Evolutionary conservation across 2,888 invertebrate species (phyloP).

Genomic region (Piscicola geometra): DNA sequence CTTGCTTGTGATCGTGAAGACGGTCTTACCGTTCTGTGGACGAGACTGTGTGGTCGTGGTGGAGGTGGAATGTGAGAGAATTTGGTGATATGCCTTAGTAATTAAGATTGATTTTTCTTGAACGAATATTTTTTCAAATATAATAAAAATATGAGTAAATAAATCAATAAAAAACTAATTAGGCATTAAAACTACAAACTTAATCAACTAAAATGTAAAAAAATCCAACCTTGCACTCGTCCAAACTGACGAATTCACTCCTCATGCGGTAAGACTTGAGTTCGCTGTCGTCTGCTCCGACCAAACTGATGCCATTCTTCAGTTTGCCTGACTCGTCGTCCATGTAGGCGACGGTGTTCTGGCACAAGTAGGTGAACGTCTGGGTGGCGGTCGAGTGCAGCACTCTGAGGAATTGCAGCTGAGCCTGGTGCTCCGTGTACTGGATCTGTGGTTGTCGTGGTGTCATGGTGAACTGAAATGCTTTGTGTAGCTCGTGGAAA

Average conservation of each 20-base stretch:
- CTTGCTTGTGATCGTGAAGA: constrained; percentile 70
- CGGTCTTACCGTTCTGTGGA: constrained; percentile 61
- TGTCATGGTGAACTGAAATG: too few species aligned
- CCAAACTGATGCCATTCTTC: constrained; percentile 63
- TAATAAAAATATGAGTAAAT: too few species aligned
- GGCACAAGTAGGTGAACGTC: constrained; percentile 80
- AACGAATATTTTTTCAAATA: too few species aligned
- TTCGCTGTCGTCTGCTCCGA: constrained; percentile 73
- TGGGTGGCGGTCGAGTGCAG: constrained; percentile 72
- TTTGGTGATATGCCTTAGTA: too few species aligned
- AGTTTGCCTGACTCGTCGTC: constrained; percentile 48
- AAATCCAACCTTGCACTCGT: constrained; percentile 32
- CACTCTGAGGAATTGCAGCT: constrained; percentile 74
- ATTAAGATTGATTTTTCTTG: too few species aligned
- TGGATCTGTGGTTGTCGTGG: constrained; percentile 62
- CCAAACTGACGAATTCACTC: constrained; percentile 53
- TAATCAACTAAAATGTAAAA: too few species aligned
- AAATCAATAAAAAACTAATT: too few species aligned
- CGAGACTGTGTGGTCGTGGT: constrained; percentile 15
- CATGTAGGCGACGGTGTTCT: constrained; percentile 72
- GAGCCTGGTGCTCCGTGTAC: constrained; percentile 71
- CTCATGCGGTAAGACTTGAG: constrained; percentile 61
- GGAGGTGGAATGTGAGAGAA: too few species aligned
- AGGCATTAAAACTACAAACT: too few species aligned
- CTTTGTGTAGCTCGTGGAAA: too few species aligned